phyloP scores from a whole-genome alignment of 2,888 invertebrate species.

The Agrotis ipsilon region DNA sequence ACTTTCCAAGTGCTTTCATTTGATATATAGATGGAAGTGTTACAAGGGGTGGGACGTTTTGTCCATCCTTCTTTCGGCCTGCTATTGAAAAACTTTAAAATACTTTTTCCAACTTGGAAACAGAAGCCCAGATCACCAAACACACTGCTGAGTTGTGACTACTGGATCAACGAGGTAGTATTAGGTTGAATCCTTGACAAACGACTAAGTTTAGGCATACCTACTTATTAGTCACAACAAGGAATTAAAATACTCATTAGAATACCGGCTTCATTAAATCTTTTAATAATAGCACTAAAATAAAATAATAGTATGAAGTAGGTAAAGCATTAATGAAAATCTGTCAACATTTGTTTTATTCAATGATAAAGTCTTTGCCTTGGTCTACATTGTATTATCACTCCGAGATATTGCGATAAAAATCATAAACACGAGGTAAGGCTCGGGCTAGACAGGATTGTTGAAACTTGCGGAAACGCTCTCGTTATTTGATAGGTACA shows the following conservation, averaged over 20 bases:
- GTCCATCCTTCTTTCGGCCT: too few species aligned
- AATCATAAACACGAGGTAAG: constrained; percentile 32
- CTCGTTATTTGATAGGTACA: too few species aligned
- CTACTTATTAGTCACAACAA: background rate
- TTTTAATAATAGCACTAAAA: background rate
- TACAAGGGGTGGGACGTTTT: too few species aligned
- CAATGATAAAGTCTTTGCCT: constrained; percentile 62
- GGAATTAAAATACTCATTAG: background rate
- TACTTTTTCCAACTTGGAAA: background rate
- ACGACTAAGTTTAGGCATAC: background rate
- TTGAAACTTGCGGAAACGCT: too few species aligned
- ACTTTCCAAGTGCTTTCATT: too few species aligned
- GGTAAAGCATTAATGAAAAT: constrained; percentile 16
- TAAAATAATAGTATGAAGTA: background rate
- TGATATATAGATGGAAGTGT: too few species aligned
- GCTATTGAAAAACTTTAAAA: background rate
- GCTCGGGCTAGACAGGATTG: background rate
- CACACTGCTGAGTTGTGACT: background rate
- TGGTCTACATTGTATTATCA: constrained; percentile 66
- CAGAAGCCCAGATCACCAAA: background rate
- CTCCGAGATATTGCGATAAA: constrained; percentile 38
- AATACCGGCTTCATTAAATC: constrained; percentile 3
- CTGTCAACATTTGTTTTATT: constrained; percentile 33
- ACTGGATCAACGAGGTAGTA: background rate
- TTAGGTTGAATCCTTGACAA: background rate